A percentile compares a stretch with the other conserved stretches of the same genome.
These are phyloP conservation scores for Dicrurus megarhynchus DNA, from an alignment of 2,113 vertebrate species.

Conservation along the genomic window DNA sequence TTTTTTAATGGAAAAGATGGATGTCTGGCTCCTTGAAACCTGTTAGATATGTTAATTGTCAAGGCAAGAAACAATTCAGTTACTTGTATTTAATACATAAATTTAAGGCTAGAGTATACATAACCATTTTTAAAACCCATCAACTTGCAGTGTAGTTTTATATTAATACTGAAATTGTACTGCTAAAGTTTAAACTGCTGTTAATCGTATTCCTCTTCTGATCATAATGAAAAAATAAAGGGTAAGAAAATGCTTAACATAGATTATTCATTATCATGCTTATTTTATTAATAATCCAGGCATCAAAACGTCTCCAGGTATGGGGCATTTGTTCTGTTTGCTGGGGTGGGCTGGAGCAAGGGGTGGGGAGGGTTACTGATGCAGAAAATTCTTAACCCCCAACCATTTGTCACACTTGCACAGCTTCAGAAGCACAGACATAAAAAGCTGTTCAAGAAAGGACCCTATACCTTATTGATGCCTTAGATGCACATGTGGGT, in stretches of 20 bases:
- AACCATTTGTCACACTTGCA: background rate
- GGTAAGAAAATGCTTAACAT: slow-evolving; percentile 69
- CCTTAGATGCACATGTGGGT: background rate
- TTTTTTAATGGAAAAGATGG: slow-evolving; percentile 69
- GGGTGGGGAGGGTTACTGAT: background rate
- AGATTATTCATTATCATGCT: slow-evolving; percentile 66
- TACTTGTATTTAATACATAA: slow-evolving; percentile 68
- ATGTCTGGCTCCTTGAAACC: slow-evolving; percentile 64
- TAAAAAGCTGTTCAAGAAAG: background rate
- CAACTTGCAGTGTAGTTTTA: slow-evolving; percentile 70
- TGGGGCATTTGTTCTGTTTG: background rate
- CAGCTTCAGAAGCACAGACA: background rate
- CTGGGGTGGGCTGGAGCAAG: background rate
- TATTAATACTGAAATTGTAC: slow-evolving; percentile 72
- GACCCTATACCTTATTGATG: fast-evolving
- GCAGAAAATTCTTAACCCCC: background rate
- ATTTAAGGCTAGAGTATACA: slow-evolving; percentile 64
- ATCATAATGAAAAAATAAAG: slow-evolving; percentile 71
- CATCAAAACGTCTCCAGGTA: background rate
- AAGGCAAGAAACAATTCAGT: slow-evolving; percentile 60
- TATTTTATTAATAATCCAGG: slow-evolving; percentile 58
- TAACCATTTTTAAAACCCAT: slow-evolving; percentile 70
- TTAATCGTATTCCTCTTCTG: slow-evolving; percentile 70
- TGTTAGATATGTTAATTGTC: slow-evolving; percentile 66
- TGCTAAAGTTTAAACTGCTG: slow-evolving; percentile 68